A percentile compares a stretch with the other conserved stretches of the same genome.
Evolutionary conservation across 2,888 invertebrate genomes (phyloP).

Genomic region (Bruchidius siliquastri): DNA sequence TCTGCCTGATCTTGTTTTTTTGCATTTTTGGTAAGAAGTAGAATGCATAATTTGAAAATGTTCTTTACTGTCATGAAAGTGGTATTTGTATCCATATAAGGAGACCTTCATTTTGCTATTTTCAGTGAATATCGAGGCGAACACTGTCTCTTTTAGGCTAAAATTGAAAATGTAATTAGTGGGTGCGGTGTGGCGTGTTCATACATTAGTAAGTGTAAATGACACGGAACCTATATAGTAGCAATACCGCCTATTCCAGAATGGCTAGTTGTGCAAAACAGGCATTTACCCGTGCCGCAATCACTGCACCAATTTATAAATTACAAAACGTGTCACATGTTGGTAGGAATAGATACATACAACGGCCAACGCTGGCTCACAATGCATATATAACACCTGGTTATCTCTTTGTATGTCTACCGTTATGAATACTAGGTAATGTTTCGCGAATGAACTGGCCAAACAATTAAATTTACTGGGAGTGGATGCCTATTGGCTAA

Average conservation of each 20-base stretch:
- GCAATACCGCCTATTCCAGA: background rate
- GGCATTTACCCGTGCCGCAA: background rate
- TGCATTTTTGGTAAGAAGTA: too few species aligned
- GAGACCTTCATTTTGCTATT: too few species aligned
- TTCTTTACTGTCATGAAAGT: too few species aligned
- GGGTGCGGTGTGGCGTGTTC: conserved; percentile 14
- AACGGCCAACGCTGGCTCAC: background rate
- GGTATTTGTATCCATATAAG: too few species aligned
- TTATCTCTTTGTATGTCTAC: background rate
- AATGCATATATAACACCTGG: background rate
- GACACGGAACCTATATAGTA: conserved; percentile 12
- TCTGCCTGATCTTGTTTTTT: too few species aligned
- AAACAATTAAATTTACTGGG: background rate
- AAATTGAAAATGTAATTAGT: conserved; percentile 16
- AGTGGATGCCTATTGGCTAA: too few species aligned
- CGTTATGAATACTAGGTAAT: background rate
- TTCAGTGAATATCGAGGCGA: too few species aligned
- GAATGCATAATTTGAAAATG: too few species aligned
- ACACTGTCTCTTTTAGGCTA: too few species aligned
- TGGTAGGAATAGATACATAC: background rate
- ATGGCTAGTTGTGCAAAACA: background rate
- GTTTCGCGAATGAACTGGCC: background rate
- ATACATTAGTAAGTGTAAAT: conserved; percentile 19
- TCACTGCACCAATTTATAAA: background rate
- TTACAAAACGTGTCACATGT: background rate